A percentile compares a stretch with the other conserved stretches of the same genome.
These are phyloP conservation scores for Nyctalus aviator DNA, from an alignment of 2,797 vertebrate genomes.

Conservation along the genomic window DNA sequence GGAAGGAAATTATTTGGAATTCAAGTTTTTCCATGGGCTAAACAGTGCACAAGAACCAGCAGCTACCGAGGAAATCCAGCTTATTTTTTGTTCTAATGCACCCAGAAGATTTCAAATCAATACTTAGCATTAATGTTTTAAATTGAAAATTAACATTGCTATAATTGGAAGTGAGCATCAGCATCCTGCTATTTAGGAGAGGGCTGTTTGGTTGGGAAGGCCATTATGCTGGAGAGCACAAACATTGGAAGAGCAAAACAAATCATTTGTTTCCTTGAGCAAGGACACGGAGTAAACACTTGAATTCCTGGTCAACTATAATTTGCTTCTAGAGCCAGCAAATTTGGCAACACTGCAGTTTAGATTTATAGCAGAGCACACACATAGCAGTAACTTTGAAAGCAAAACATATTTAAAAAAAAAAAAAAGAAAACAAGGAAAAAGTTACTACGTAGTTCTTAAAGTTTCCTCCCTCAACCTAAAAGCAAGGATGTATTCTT, in stretches of 20 bases:
- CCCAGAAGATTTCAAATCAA: slow-evolving; percentile 77
- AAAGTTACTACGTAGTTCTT: slow-evolving; percentile 55
- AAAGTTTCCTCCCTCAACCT: not conserved
- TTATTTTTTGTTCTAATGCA: slow-evolving; percentile 62
- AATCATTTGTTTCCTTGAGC: slow-evolving; percentile 75
- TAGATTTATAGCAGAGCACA: slow-evolving; percentile 62
- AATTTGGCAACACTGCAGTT: slow-evolving; percentile 46
- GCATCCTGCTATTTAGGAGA: slow-evolving; percentile 66
- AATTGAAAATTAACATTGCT: slow-evolving; percentile 75
- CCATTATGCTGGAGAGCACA: not conserved
- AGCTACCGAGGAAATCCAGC: slow-evolving; percentile 62
- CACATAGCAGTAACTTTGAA: slow-evolving; percentile 63
- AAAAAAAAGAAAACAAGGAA: slow-evolving; percentile 47
- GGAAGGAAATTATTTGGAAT: slow-evolving; percentile 29
- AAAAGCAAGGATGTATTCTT: not conserved
- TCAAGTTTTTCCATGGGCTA: slow-evolving; percentile 27
- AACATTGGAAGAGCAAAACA: slow-evolving; percentile 70
- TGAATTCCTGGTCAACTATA: slow-evolving; percentile 71
- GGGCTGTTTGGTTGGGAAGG: slow-evolving; percentile 52
- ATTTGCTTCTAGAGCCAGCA: slow-evolving; percentile 68
- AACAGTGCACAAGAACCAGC: not conserved
- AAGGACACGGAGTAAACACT: slow-evolving; percentile 61
- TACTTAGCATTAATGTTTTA: slow-evolving; percentile 78
- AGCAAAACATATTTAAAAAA: slow-evolving; percentile 7
- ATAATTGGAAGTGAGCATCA: slow-evolving; percentile 63